Percentiles rank a stretch among this genome's conserved stretches.
Conservation (phyloP, 2,113 vertebrate species). For the Aphyosemion australe region DNA sequence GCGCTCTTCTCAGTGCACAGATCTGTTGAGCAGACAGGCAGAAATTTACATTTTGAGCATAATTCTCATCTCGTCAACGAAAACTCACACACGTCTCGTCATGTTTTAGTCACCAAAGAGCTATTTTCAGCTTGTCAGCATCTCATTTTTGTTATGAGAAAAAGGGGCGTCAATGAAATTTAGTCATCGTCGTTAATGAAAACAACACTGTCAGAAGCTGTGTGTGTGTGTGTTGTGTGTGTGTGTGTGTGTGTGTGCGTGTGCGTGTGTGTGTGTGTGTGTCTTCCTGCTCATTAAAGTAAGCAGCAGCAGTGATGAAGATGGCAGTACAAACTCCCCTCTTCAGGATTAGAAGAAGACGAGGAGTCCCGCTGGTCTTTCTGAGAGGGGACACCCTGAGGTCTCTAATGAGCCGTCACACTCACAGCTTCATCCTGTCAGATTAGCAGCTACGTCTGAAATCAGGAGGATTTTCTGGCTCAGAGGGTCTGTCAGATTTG, state of each 20-base stretch:
- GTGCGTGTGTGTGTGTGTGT: not conserved
- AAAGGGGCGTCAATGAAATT: too few relatives aligned
- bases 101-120: too few relatives aligned
- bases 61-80: too few relatives aligned
- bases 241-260: conserved; percentile 7
- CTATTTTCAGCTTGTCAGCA: too few relatives aligned
- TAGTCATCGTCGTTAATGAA: too few relatives aligned
- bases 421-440: conserved; percentile 6
- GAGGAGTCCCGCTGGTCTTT: not conserved
- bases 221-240: conserved; percentile 4
- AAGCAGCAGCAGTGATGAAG: not conserved
- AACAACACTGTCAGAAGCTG: too few relatives aligned
- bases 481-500: not conserved
- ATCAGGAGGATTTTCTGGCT: not conserved
- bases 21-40: too few relatives aligned
- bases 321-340: not conserved
- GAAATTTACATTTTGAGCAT: too few relatives aligned
- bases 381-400: conserved; percentile 1
- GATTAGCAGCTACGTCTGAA: not conserved
- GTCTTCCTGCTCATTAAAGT: conserved; percentile 10
- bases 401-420: conserved; percentile 35
- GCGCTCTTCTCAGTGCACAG: too few relatives aligned
- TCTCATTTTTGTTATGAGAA: too few relatives aligned
- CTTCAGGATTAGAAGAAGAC: conserved; percentile 8
- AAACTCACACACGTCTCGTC: too few relatives aligned